Evolutionary conservation across 2,113 vertebrate genomes (phyloP).

Genomic region (chimpanzee (Pan troglodytes)): DNA sequence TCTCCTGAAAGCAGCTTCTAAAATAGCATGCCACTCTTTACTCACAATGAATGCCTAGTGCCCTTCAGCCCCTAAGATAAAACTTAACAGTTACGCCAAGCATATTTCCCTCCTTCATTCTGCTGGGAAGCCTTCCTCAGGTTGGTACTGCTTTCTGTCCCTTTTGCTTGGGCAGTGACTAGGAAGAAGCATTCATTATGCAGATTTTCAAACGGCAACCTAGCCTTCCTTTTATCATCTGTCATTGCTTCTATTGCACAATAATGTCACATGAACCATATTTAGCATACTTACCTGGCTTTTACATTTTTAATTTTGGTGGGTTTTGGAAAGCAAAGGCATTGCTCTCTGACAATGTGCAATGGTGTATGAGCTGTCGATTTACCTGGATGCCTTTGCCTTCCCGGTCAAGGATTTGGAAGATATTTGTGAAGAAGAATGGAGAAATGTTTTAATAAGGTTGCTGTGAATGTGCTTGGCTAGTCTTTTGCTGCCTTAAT

Average conservation of each 20-base stretch:
- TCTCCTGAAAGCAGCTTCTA: background rate
- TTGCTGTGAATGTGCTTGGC: constrained; percentile 38
- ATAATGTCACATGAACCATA: background rate
- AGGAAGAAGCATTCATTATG: constrained; percentile 2
- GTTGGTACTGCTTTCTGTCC: background rate
- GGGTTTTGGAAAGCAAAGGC: background rate
- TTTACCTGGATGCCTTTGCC: background rate
- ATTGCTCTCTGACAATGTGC: background rate
- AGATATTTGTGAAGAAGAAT: constrained; percentile 28
- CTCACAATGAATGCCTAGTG: background rate
- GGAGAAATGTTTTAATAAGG: constrained; percentile 15
- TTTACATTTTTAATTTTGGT: background rate
- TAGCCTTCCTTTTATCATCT: background rate
- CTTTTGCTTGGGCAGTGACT: background rate
- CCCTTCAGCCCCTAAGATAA: background rate
- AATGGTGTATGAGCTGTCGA: background rate
- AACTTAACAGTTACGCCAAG: background rate
- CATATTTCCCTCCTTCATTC: background rate
- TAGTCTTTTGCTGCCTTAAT: constrained; percentile 13
- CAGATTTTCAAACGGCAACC: background rate
- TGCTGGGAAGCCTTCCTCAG: background rate
- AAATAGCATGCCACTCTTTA: background rate
- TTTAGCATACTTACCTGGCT: background rate
- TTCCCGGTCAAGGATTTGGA: background rate
- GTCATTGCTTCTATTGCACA: background rate